These are phyloP conservation scores for Chiridota heheva DNA, from an alignment of 35 echinoderm and acorn worm species.

Conservation along the genomic window DNA sequence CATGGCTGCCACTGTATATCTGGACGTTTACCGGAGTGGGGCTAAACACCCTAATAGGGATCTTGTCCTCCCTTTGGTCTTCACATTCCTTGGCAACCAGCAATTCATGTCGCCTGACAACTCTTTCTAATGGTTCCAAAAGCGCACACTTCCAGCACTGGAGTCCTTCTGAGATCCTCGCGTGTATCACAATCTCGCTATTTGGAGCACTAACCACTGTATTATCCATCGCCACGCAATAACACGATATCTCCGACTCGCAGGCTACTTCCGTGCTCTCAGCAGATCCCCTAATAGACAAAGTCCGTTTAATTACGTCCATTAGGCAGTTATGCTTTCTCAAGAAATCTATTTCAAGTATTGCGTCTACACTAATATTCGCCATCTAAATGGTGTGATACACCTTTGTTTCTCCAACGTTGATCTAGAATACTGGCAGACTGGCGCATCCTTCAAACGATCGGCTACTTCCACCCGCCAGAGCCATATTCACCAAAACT, in stretches of 20 bases:
- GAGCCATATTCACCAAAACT: background rate
- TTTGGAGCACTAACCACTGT: background rate
- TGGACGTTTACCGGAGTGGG: background rate
- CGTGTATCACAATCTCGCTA: background rate
- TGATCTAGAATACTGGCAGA: background rate
- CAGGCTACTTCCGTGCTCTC: background rate
- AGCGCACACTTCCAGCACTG: conserved; percentile 4
- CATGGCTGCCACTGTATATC: background rate
- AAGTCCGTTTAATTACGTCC: background rate
- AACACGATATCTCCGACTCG: background rate
- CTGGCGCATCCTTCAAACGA: background rate
- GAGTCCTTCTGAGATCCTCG: background rate
- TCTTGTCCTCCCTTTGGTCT: background rate
- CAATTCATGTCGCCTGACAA: background rate
- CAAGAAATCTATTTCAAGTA: background rate
- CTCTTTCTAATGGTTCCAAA: background rate
- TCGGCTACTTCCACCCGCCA: background rate
- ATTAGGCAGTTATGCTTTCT: background rate
- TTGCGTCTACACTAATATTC: background rate
- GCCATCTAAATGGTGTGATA: background rate
- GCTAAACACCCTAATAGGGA: conserved; percentile 33
- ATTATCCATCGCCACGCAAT: background rate
- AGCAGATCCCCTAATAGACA: background rate
- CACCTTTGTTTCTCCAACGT: background rate
- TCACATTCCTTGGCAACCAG: background rate